These are phyloP conservation scores for Halocynthia aurantium DNA, from an alignment of 23 tunicate species.

Conservation along the genomic window DNA sequence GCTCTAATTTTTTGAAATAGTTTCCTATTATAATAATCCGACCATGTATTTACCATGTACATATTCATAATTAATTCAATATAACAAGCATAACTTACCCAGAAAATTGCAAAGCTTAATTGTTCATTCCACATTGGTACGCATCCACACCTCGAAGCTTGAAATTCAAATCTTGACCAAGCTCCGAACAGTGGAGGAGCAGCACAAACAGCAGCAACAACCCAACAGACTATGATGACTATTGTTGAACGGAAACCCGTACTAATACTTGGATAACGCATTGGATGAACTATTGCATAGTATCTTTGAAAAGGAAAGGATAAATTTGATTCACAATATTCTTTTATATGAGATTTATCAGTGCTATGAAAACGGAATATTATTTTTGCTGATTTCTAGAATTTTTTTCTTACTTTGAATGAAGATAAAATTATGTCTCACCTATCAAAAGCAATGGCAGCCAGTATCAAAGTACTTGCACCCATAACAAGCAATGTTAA, in stretches of 20 bases:
- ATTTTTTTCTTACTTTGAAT: no score
- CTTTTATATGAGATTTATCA: neutral
- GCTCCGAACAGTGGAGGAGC: conserved; percentile 57
- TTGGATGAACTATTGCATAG: conserved; percentile 62
- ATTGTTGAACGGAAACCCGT: conserved; percentile 39
- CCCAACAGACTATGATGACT: conserved; percentile 34
- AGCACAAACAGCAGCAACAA: conserved; percentile 24
- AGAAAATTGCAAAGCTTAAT: conserved; percentile 33
- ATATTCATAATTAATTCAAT: neutral
- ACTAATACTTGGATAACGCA: conserved; percentile 28
- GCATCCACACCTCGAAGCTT: conserved; percentile 26
- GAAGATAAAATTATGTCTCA: conserved; percentile 4
- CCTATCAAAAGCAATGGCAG: conserved; percentile 65
- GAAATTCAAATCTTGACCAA: conserved; percentile 35
- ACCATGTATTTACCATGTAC: no score
- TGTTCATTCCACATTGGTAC: conserved; percentile 31
- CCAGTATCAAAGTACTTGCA: conserved; percentile 42
- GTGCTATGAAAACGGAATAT: neutral
- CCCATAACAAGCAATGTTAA: conserved; percentile 22
- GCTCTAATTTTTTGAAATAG: no score
- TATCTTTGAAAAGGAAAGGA: neutral
- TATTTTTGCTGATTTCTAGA: neutral
- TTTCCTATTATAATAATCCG: no score
- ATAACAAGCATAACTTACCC: conserved; percentile 27
- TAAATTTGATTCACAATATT: no score